phyloP scores from a whole-genome alignment of 2,113 vertebrate genomes.

The Raja brachyura region DNA sequence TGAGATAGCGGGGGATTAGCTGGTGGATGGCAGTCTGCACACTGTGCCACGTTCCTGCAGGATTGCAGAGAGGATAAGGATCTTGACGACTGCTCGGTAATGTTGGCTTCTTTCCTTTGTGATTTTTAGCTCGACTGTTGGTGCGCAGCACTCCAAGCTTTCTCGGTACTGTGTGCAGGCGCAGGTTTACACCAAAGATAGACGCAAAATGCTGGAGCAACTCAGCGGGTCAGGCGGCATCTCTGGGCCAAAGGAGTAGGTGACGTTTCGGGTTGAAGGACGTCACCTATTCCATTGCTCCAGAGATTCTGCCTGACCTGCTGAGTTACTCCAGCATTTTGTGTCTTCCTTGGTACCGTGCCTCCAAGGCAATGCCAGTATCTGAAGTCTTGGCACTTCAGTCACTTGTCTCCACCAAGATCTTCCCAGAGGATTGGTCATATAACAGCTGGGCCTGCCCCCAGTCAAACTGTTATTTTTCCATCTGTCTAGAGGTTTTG shows the following conservation, averaged over 20 bases:
- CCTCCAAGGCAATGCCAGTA: background rate
- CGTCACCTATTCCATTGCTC: too few relatives aligned
- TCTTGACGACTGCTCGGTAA: background rate
- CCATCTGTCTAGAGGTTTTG: background rate
- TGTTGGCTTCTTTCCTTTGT: background rate
- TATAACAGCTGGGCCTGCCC: background rate
- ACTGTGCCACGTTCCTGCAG: background rate
- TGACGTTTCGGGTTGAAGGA: too few relatives aligned
- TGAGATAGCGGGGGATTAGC: slow-evolving; percentile 4
- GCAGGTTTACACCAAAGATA: too few relatives aligned
- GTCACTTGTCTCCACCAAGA: background rate
- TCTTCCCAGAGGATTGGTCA: background rate
- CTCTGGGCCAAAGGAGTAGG: too few relatives aligned
- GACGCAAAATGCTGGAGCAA: too few relatives aligned
- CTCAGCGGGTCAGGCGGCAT: too few relatives aligned
- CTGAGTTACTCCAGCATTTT: too few relatives aligned
- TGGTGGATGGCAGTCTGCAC: background rate
- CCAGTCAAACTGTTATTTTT: background rate
- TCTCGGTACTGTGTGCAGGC: too few relatives aligned
- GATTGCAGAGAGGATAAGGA: background rate
- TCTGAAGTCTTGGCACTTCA: background rate
- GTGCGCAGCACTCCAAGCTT: background rate
- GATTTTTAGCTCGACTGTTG: background rate
- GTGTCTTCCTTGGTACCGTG: background rate
- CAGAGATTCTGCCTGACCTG: too few relatives aligned